Evolutionary conservation across 2,113 vertebrate species (phyloP).

Genomic region (Alethe castanea): DNA sequence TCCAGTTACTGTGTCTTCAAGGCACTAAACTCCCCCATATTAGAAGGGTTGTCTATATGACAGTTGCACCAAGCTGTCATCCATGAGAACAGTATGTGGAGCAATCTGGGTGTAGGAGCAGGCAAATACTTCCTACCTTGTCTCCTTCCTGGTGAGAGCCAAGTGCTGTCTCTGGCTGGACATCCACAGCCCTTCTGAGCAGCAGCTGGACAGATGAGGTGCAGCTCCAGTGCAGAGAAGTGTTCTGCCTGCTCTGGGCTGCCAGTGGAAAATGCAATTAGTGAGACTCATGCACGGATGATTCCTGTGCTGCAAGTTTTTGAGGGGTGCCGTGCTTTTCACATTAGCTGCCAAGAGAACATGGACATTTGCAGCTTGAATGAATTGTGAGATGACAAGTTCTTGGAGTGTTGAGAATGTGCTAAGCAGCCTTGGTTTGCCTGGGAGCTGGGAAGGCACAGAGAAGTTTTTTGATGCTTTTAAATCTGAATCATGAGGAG

Average conservation of each 20-base stretch:
- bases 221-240: not conserved
- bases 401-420: not conserved
- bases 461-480: not conserved
- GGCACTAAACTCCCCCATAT: not conserved
- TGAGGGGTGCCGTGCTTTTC: not conserved
- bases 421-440: not conserved
- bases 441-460: not conserved
- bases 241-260: not conserved
- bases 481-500: not conserved
- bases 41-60: not conserved
- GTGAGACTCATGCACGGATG: not conserved
- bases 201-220: not conserved
- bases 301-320: not conserved
- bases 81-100: not conserved
- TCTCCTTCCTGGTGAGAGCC: not conserved
- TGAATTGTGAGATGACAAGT: not conserved
- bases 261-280: not conserved
- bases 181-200: not conserved
- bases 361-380: not conserved
- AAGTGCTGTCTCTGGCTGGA: accelerated
- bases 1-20: not conserved
- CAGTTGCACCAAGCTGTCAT: not conserved
- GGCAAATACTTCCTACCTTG: not conserved
- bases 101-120: not conserved
- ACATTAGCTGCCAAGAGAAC: not conserved